Evolutionary conservation across 2,888 invertebrate species (phyloP).

Genomic region (Helleia helle): DNA sequence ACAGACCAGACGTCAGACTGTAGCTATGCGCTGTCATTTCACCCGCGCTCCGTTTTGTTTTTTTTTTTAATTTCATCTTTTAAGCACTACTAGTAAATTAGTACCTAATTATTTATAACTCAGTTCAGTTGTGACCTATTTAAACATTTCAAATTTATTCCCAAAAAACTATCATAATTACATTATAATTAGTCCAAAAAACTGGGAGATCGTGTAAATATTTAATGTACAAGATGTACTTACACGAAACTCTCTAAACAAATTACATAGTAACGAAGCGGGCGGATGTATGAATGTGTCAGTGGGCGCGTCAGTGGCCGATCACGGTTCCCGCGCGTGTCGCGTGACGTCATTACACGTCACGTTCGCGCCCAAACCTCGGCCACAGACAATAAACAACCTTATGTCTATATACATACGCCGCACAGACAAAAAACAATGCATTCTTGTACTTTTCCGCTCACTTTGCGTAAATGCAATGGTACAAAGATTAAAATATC

Average conservation of each 20-base stretch:
- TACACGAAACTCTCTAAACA: conserved; percentile 19
- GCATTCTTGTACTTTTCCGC: conserved; percentile 46
- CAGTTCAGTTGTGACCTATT: too few species aligned
- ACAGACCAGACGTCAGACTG: too few species aligned
- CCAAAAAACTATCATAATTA: too few species aligned
- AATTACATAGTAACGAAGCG: conserved; percentile 22
- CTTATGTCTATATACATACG: conserved; percentile 26
- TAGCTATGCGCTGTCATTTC: too few species aligned
- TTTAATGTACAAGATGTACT: too few species aligned
- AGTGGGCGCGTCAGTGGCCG: conserved; percentile 51
- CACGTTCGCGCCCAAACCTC: conserved; percentile 37
- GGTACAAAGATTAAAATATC: conserved; percentile 8
- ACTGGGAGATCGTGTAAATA: not conserved
- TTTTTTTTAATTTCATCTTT: too few species aligned
- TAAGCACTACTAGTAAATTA: too few species aligned
- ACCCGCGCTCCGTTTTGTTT: too few species aligned
- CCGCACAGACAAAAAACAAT: conserved; percentile 21
- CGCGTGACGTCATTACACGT: conserved; percentile 52
- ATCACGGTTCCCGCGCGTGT: conserved; percentile 46
- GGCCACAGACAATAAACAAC: too few species aligned
- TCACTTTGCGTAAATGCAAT: conserved; percentile 36
- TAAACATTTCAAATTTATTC: too few species aligned
- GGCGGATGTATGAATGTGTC: conserved; percentile 26
- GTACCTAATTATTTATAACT: too few species aligned
- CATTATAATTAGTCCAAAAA: too few species aligned